A percentile compares a stretch with the other conserved stretches of the same genome.
Evolutionary conservation across 2,797 vertebrate genomes (phyloP).

Genomic region (Oreochromis grahami): DNA sequence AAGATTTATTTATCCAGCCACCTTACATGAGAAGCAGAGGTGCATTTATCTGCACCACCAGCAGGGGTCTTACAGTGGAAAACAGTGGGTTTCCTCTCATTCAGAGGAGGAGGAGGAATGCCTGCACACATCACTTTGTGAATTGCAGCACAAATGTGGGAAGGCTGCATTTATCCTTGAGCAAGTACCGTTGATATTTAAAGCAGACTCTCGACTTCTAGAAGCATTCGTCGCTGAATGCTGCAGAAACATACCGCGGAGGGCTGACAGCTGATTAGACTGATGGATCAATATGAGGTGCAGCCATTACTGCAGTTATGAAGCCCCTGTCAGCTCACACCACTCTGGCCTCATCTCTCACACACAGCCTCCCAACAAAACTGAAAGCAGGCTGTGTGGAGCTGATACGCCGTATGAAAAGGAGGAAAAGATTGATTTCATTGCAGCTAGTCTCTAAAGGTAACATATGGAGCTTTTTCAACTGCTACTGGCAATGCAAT

Average conservation of each 20-base stretch:
- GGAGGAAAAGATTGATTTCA: constrained; percentile 1
- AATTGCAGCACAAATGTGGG: constrained; percentile 55
- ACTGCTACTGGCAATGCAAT: not conserved
- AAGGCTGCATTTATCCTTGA: constrained; percentile 56
- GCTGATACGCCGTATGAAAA: constrained; percentile 9
- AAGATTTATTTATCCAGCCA: not conserved
- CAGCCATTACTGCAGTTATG: constrained; percentile 40
- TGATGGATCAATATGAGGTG: constrained; percentile 47
- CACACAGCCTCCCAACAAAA: constrained; percentile 5
- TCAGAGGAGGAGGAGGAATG: not conserved
- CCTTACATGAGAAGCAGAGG: not conserved
- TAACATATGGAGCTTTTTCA: not conserved
- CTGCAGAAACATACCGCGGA: constrained; percentile 26
- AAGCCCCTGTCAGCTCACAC: constrained; percentile 29
- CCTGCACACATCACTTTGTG: constrained; percentile 33
- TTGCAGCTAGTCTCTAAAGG: not conserved
- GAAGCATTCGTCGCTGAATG: constrained; percentile 5
- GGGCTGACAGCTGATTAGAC: constrained; percentile 51
- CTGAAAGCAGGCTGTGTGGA: constrained; percentile 11
- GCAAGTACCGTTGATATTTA: constrained; percentile 39
- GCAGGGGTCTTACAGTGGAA: constrained; percentile 50
- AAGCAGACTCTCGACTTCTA: constrained; percentile 35
- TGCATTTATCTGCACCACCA: constrained; percentile 44
- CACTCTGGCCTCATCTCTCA: constrained; percentile 28
- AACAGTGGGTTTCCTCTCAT: not conserved